Base-by-base conservation (phyloP, 2,113 vertebrate species). In the Uropsilus gracilis region DNA sequence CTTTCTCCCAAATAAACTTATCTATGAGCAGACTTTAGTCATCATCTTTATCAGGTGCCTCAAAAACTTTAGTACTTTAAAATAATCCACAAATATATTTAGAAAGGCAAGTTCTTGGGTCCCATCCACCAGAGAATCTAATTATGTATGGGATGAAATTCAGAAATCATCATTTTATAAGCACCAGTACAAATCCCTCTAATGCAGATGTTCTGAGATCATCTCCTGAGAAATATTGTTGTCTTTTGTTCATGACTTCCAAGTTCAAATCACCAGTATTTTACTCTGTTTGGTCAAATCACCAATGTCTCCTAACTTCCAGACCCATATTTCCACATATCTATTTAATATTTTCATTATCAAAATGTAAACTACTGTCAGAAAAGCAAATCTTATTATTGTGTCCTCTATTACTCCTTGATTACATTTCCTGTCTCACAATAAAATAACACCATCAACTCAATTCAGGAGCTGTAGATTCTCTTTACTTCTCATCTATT, bases 311-410 rank as follows among this genome's bases (percentile, higher is more conserved):
- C 55, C 20, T 89, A 20, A 64, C 34, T 85, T 57, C 11, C 28
- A 80, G 46, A 39, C 4, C 24, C 3, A 17, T 64, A 64, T 69
- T 91, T 91, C 2, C 12, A 61, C 34, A 7, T 53, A 63, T 53
- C 4, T 78, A 55, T 22, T 72, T 80, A 92, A 63, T 57, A 92
- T 55, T 72, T 72, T 2, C 32, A 84, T 63, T n/a, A 48, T 3
- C 32, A 50, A 46, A 42, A 55, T 26, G 12, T 26, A 88, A 42
- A 0, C 14, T n/a, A 73, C 22, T 57, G 18, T 48, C 42, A 57
- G n/a, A 80, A 77, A 71, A 59, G n/a, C 26, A 95, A 78, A 72
- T n/a, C 64, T 64, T 85, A 55, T 72, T 89, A 89, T 20, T 64
- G 72, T 26, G 63, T 34, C 7, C 28, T 17, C 86, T 26, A 42